phyloP scores from a whole-genome alignment of 2,888 invertebrate species.

The Hypselothyrea guttata region DNA sequence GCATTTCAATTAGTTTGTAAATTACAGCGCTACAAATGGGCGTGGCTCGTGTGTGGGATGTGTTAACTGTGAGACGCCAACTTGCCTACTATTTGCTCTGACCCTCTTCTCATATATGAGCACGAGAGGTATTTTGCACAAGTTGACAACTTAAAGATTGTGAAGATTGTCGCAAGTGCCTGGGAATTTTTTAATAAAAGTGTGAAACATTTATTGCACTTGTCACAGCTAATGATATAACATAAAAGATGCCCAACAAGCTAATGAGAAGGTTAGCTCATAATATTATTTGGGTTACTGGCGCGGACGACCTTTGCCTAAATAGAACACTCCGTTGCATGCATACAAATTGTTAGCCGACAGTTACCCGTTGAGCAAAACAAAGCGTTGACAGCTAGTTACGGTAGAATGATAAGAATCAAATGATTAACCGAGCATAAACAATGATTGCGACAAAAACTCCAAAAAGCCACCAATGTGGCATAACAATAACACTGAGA shows the following conservation, averaged over 20 bases:
- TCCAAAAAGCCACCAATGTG: conserved; percentile 55
- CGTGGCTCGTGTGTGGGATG: conserved; percentile 13
- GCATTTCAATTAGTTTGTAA: conserved; percentile 39
- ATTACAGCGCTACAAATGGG: conserved; percentile 1
- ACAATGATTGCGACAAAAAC: conserved; percentile 19
- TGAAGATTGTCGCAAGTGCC: conserved; percentile 24
- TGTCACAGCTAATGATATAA: conserved; percentile 8
- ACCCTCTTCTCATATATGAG: neutral
- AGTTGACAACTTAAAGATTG: conserved; percentile 19
- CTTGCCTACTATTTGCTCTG: conserved; percentile 16
- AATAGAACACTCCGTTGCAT: conserved; percentile 2
- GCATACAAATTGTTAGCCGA: conserved; percentile 18
- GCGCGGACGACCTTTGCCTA: conserved; percentile 15
- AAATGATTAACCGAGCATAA: conserved; percentile 10
- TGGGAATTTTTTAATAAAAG: conserved; percentile 19
- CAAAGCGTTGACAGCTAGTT: conserved; percentile 11
- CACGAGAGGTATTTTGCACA: conserved; percentile 24
- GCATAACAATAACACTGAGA: conserved; percentile 63
- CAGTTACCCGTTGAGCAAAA: conserved; percentile 20
- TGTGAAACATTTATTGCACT: conserved; percentile 20
- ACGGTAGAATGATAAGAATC: conserved; percentile 43
- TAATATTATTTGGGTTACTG: neutral
- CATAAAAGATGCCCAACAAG: no score
- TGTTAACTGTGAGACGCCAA: conserved; percentile 19
- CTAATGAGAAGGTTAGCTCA: neutral